Base-by-base conservation (phyloP, 1,140 invertebrate genomes). In the Heliconius himera region DNA sequence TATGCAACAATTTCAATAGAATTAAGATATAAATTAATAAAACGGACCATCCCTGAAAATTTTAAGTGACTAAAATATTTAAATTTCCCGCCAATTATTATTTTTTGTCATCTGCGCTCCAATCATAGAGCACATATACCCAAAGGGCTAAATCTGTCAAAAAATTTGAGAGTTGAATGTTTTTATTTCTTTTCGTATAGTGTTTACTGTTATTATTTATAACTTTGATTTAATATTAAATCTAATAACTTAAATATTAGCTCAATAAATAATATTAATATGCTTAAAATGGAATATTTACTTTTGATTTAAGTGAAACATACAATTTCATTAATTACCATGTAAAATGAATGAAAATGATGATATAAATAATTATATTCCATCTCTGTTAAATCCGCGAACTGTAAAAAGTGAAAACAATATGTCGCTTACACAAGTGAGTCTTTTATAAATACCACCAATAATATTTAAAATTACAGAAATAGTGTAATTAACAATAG, bases 331-430 rank as follows among this genome's bases (percentile, higher is more conserved):
- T 22, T 26, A 29, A 1, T 9, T 66, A 66, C 22, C 60, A 73
- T 72, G 70, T 33, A 87, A 85, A 80, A 89, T 90, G 89, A 82
- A 82, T 79, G 60, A 66, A 66, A 77, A 77, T 72, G 81, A 85
- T 79, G 80, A 88, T 78, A 85, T 87, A 74, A 90, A 89, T 77
- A 81, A 86, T 70, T 90, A 84, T 71, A n/a, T 90, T n/a, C 89
- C 90, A 2, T 91, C 90, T n/a, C 13, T 92, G 11, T 79, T 90
- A 77, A 90, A 90, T 76, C 89, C 91, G 33, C 85, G 89, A 56
- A 51, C 70, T 26, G 73, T 88, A n/a, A 88, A 83, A 81, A 90
- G 85, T 86, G 33, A 79, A 22, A 79, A 72, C 76, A 79, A 86
- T 76, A 49, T 87, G n/a, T 83, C 83, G 72, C 36, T 88, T 72